Conservation (phyloP, 2,888 invertebrate species). For the Neelides folsomi region DNA sequence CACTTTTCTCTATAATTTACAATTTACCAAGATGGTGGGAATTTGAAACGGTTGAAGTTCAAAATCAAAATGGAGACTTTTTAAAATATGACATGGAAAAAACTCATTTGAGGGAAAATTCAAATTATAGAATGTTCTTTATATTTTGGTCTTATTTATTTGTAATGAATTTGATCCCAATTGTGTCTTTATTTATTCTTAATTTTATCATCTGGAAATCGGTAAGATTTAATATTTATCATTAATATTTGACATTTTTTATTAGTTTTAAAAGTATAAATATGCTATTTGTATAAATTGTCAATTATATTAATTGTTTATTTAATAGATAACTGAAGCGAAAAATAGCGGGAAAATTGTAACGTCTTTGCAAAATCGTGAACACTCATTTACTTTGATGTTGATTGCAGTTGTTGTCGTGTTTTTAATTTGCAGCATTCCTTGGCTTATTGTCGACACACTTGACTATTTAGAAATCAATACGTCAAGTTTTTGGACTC, state of each 20-base stretch:
- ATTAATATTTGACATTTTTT: neutral
- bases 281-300: neutral
- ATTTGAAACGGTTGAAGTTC: constrained; percentile 11
- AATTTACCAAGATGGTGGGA: constrained; percentile 25
- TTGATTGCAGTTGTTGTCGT: constrained; percentile 22
- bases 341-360: constrained; percentile 17
- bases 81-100: constrained; percentile 13
- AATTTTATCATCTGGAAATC: constrained; percentile 22
- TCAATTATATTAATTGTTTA: neutral
- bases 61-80: constrained; percentile 10
- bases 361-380: constrained; percentile 18
- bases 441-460: constrained; percentile 9
- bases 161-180: constrained; percentile 15
- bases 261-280: neutral
- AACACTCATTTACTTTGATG: constrained; percentile 19
- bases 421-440: constrained; percentile 19
- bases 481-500: neutral
- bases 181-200: constrained; percentile 14
- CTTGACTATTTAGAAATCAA: neutral
- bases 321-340: constrained; percentile 16
- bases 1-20: constrained; percentile 11
- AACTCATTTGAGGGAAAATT: constrained; percentile 10
- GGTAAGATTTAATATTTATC: constrained; percentile 11
- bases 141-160: constrained; percentile 12
- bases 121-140: constrained; percentile 18